phyloP scores from a whole-genome alignment of 2,888 invertebrate species.

The Lepidonotus clava region DNA sequence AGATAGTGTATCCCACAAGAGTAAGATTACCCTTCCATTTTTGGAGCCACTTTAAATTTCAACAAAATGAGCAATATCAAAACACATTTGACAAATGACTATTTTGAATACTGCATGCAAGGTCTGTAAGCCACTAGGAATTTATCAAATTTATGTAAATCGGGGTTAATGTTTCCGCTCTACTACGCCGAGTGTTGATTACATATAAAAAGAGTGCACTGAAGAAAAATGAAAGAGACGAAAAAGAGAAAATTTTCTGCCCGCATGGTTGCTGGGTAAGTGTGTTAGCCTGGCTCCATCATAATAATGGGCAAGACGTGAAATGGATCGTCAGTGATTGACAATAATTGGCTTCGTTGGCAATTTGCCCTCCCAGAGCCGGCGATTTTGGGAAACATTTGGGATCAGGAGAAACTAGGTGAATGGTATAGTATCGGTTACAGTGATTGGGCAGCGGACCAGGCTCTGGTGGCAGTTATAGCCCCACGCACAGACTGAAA shows the following conservation, averaged over 20 bases:
- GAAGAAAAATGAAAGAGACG: not conserved
- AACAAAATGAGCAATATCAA: no score
- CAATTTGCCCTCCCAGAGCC: not conserved
- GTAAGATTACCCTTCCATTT: no score
- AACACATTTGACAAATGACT: no score
- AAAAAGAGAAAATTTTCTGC: not conserved
- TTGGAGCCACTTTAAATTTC: no score
- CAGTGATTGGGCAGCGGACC: not conserved
- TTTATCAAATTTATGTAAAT: no score
- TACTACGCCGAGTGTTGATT: not conserved
- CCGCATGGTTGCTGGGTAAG: not conserved
- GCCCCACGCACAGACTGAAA: no score
- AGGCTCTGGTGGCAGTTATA: not conserved
- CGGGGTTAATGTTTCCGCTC: conserved; percentile 1
- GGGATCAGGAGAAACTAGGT: not conserved
- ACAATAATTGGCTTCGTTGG: conserved; percentile 15
- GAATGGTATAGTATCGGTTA: not conserved
- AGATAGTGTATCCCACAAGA: no score
- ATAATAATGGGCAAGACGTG: not conserved
- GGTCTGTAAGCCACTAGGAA: no score
- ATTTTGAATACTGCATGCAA: no score
- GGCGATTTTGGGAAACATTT: not conserved
- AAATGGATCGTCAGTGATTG: not conserved
- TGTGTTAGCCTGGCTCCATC: not conserved
- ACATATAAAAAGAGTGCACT: not conserved